Evolutionary conservation across 2,888 invertebrate species (phyloP).

Genomic region (Leuctra nigra): DNA sequence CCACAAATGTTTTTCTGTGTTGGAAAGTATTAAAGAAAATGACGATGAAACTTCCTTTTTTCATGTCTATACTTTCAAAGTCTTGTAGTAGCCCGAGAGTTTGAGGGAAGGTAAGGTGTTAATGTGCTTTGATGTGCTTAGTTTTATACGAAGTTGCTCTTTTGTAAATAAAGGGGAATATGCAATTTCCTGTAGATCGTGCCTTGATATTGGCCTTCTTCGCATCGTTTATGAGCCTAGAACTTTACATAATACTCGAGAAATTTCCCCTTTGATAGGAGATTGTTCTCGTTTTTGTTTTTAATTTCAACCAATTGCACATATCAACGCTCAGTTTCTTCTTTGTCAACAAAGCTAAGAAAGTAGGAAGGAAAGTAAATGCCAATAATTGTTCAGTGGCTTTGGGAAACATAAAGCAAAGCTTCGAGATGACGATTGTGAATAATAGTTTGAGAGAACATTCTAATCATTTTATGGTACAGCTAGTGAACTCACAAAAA

Average conservation of each 20-base stretch:
- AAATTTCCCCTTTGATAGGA: neutral
- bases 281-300: neutral
- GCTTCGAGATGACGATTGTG: no score
- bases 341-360: no score
- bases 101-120: neutral
- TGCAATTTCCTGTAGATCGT: slow-evolving; percentile 16
- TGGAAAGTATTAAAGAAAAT: slow-evolving; percentile 5
- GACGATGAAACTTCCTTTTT: slow-evolving; percentile 9
- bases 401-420: no score
- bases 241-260: slow-evolving; percentile 13
- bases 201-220: slow-evolving; percentile 2
- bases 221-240: neutral
- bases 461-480: no score
- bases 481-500: no score
- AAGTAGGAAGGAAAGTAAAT: no score
- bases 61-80: slow-evolving; percentile 2
- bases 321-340: no score
- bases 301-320: neutral
- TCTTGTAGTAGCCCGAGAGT: slow-evolving; percentile 6
- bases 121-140: slow-evolving; percentile 14
- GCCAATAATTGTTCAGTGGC: no score
- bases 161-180: slow-evolving; percentile 11
- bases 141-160: slow-evolving; percentile 10
- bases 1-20: neutral
- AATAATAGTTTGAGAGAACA: no score